phyloP scores from a whole-genome alignment of 1,140 invertebrate genomes.

The Brachionus plicatilis region DNA sequence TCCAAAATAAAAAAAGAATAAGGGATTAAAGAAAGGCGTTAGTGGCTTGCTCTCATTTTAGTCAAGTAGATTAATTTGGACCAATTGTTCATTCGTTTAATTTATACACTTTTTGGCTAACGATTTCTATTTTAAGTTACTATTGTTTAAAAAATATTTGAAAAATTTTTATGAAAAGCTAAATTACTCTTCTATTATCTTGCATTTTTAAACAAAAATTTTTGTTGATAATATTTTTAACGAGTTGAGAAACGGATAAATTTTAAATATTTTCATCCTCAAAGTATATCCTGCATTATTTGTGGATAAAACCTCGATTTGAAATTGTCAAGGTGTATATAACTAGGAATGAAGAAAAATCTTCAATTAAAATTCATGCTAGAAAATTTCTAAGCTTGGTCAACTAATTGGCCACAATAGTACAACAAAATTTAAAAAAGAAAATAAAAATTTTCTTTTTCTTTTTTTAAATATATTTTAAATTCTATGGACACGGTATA shows the following conservation, averaged over 20 bases:
- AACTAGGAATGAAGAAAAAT: background rate
- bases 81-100: background rate
- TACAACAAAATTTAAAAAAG: background rate
- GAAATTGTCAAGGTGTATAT: background rate
- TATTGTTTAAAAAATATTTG: background rate
- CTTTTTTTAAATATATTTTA: background rate
- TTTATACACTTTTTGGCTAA: background rate
- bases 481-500: background rate
- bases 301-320: background rate
- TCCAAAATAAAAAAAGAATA: background rate
- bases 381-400: background rate
- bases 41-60: conserved; percentile 1
- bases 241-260: background rate
- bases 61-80: background rate
- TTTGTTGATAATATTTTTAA: background rate
- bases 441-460: background rate
- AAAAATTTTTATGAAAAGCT: background rate
- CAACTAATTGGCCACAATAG: background rate
- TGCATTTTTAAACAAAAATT: background rate
- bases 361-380: background rate
- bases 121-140: background rate
- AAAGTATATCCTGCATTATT: background rate
- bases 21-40: background rate
- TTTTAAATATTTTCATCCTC: background rate
- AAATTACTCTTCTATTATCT: background rate